Evolutionary conservation across 2,797 vertebrate genomes (phyloP).

Genomic region (Sternotherus odoratus): DNA sequence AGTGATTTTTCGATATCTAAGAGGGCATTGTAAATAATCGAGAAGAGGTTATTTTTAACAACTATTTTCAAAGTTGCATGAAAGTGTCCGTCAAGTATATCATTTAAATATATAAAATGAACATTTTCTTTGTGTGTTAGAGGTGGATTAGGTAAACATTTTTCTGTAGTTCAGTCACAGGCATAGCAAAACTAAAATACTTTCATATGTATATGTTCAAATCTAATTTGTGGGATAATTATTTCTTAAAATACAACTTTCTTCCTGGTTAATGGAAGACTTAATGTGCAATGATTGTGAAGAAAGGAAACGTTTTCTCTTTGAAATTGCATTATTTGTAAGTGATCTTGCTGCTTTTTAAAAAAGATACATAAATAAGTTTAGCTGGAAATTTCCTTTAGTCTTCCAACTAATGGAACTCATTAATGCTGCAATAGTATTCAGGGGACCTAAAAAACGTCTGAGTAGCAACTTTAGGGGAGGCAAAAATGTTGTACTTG

Average conservation of each 20-base stretch:
- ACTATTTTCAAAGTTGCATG: background rate
- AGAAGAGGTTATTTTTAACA: background rate
- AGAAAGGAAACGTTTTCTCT: constrained; percentile 4
- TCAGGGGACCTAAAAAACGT: background rate
- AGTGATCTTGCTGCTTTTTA: background rate
- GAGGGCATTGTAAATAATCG: background rate
- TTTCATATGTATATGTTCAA: background rate
- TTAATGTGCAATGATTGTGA: background rate
- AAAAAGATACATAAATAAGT: background rate
- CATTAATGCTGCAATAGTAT: background rate
- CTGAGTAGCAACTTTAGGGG: background rate
- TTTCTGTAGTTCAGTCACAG: background rate
- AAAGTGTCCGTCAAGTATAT: background rate
- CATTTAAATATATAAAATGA: background rate
- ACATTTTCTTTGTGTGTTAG: background rate
- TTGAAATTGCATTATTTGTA: background rate
- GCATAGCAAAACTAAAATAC: background rate
- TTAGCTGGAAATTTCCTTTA: background rate
- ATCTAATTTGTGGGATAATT: background rate
- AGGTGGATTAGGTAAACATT: background rate
- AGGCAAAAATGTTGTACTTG: background rate
- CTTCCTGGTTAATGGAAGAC: background rate
- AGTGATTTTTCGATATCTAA: background rate
- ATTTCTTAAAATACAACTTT: background rate
- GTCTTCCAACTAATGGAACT: background rate